phyloP scores from a whole-genome alignment of 2,113 vertebrate species.

The Willisornis vidua region DNA sequence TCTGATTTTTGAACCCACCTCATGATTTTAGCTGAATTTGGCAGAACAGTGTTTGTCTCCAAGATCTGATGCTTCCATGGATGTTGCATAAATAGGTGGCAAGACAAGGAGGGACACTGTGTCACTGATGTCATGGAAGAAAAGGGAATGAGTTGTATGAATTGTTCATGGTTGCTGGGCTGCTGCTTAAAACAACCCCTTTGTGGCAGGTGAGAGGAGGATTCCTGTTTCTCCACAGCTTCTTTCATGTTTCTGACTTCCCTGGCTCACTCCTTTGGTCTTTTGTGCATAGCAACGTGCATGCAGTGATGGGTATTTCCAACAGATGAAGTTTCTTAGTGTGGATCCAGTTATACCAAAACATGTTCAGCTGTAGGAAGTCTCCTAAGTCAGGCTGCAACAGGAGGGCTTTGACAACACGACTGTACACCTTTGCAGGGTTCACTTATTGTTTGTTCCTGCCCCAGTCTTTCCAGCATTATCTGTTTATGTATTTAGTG shows the following conservation, averaged over 20 bases:
- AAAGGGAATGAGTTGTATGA: not conserved
- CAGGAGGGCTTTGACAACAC: not conserved
- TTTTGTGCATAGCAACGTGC: not conserved
- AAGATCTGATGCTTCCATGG: not conserved
- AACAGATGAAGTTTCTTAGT: not conserved
- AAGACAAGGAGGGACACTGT: not conserved
- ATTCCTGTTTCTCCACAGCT: not conserved
- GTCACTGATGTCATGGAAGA: not conserved
- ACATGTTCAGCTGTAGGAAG: not conserved
- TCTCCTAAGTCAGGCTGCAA: not conserved
- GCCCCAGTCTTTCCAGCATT: not conserved
- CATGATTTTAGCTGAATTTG: not conserved
- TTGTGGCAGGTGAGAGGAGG: not conserved
- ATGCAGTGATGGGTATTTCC: not conserved
- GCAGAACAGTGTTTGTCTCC: not conserved
- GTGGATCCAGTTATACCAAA: not conserved
- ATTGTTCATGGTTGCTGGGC: too few species aligned
- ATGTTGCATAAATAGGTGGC: not conserved
- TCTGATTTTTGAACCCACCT: not conserved
- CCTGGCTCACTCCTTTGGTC: not conserved
- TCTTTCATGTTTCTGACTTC: not conserved
- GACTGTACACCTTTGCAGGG: not conserved
- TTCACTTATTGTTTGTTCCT: not conserved
- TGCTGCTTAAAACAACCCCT: not conserved
- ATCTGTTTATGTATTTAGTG: not conserved